Evolutionary conservation across 2,888 invertebrate species (phyloP).

Genomic region (Yponomeuta evonymella): DNA sequence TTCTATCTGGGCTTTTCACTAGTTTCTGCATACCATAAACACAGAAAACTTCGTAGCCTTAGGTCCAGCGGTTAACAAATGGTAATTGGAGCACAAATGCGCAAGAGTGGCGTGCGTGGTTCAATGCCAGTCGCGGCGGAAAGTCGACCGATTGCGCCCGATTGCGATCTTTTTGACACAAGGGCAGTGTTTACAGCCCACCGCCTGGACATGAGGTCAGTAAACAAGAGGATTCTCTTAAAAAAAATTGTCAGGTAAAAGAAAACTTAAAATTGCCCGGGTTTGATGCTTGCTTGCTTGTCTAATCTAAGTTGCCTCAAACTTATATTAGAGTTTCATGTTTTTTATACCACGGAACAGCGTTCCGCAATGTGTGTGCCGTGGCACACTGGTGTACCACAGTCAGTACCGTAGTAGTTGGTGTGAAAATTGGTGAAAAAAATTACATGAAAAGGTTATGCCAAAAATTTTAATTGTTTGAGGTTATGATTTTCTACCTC

Average conservation of each 20-base stretch:
- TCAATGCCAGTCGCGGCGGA: neutral
- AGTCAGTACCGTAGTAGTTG: no score
- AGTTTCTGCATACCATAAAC: neutral
- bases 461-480: no score
- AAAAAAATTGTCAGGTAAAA: neutral
- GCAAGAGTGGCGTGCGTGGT: neutral
- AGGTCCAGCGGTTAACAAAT: neutral
- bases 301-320: no score
- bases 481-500: no score
- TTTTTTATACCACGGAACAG: no score
- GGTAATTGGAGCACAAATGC: neutral
- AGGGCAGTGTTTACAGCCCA: neutral
- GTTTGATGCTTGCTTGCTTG: no score
- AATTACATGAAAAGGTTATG: no score
- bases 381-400: no score
- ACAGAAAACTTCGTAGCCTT: neutral
- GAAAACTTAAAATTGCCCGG: no score
- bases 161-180: conserved; percentile 1
- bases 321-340: no score
- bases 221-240: neutral
- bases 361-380: no score
- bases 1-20: neutral
- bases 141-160: neutral
- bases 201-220: neutral
- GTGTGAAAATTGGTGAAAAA: no score